Base-by-base conservation (phyloP, 2,797 vertebrate species). In the Percopsis omiscomaycus region DNA sequence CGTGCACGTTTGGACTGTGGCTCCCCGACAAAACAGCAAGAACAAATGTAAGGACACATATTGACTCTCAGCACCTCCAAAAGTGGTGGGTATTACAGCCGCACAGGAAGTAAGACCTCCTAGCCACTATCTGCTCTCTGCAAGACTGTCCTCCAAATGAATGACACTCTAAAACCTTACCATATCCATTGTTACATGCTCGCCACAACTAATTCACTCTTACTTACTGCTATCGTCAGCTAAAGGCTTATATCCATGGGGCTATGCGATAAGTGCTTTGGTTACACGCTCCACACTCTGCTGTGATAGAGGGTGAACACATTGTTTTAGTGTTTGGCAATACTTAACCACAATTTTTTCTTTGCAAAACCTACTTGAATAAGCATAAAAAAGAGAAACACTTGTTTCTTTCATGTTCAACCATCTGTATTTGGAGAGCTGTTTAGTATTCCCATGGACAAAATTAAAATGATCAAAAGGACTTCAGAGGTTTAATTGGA, bases 31-130 rank as follows among this genome's bases (percentile, higher is more conserved):
- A 77, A 75, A 77, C 69, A 74, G 64, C 61, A 64, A 55, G 46
- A 82, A 69, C 57, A 80, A 86, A 84, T 54, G 64, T 80, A 71
- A 73, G 58, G 16, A 77, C 78, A 64, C 73, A 75, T 77, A 45
- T 45, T 45, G 11, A 75, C 73, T 68, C 54, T 84, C 27, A 44
- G 60, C 76, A 13, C 47, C 3, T 22, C 4, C 48, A 55, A 59
- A 51, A 29, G 55, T 66, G 5, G 27, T 68, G 61, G 45, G 49
- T 59, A 74, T 60, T 61, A 69, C 6, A 2, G 68, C 61, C 66
- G 56, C 74, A 61, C 60, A 55, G 62, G 75, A 75, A 84, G 63
- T 63, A 22, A 22, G 22, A 22, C 22, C 22, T 4, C 32, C 0
- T 37, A 37, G 64, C 49, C 54, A 61, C 58, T 81, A 80, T 83